A percentile compares a stretch with the other conserved stretches of the same genome.
These are phyloP conservation scores for Pantala flavescens DNA, from an alignment of 1,140 invertebrate genomes.

Conservation along the genomic window DNA sequence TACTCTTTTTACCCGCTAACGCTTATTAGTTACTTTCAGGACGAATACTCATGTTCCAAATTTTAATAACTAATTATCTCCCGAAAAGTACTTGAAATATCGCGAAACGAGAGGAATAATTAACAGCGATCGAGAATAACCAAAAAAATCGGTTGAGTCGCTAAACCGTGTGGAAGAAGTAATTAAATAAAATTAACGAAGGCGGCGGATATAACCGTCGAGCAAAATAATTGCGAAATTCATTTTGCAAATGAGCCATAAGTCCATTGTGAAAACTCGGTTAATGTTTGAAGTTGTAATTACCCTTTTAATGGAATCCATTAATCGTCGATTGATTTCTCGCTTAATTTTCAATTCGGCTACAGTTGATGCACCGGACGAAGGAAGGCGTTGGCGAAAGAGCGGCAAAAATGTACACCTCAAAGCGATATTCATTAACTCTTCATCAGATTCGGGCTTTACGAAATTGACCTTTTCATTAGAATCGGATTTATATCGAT, in stretches of 20 bases:
- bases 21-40: too few species aligned
- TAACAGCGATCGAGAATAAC: too few species aligned
- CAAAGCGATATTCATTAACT: conserved; percentile 3
- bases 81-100: too few species aligned
- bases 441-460: conserved; percentile 1
- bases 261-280: conserved; percentile 1
- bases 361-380: not conserved
- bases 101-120: too few species aligned
- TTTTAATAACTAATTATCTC: too few species aligned
- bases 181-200: conserved; percentile 1
- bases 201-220: not conserved
- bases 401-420: not conserved
- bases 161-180: not conserved
- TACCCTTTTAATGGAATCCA: conserved; percentile 6
- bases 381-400: not conserved
- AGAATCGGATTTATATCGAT: not conserved
- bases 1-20: too few species aligned
- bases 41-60: too few species aligned
- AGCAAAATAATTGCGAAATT: not conserved
- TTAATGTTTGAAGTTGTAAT: not conserved
- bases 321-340: conserved; percentile 7
- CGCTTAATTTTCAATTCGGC: not conserved
- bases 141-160: too few species aligned
- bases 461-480: conserved; percentile 1
- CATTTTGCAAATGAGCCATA: not conserved